phyloP scores from a whole-genome alignment of 2,888 invertebrate genomes.

The Platynereis dumerilii region DNA sequence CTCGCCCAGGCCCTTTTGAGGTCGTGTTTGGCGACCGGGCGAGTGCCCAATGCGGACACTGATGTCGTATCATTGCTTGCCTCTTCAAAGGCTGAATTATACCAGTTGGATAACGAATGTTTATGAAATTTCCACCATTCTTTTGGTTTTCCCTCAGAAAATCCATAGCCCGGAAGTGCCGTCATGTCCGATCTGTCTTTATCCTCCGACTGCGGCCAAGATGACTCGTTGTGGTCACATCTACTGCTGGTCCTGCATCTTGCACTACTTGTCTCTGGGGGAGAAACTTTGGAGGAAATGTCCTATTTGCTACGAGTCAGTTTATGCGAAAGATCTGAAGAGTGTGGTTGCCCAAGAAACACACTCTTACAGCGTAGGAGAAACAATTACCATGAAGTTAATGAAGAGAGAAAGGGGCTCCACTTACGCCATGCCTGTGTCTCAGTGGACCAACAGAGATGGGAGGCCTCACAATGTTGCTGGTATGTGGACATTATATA shows the following conservation, averaged over 20 bases:
- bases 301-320: constrained; percentile 88
- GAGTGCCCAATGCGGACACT: no score
- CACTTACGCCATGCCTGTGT: constrained; percentile 50
- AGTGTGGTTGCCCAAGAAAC: constrained; percentile 69
- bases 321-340: constrained; percentile 83
- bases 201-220: constrained; percentile 78
- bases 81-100: no score
- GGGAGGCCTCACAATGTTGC: constrained; percentile 48
- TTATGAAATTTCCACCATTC: no score
- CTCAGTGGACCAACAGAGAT: constrained; percentile 46
- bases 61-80: no score
- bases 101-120: no score
- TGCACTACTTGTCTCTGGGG: constrained; percentile 83
- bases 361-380: constrained; percentile 66
- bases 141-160: constrained; percentile 40
- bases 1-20: no score
- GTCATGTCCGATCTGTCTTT: constrained; percentile 91
- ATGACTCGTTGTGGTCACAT: constrained; percentile 94
- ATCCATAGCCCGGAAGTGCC: constrained; percentile 63
- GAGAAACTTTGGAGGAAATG: constrained; percentile 81
- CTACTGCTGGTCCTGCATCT: constrained; percentile 93
- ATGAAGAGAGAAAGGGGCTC: constrained; percentile 83
- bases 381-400: constrained; percentile 77
- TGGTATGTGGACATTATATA: constrained; percentile 41
- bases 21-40: no score